These are phyloP conservation scores for Atta texana DNA, from an alignment of 1,140 invertebrate species.

Conservation along the genomic window DNA sequence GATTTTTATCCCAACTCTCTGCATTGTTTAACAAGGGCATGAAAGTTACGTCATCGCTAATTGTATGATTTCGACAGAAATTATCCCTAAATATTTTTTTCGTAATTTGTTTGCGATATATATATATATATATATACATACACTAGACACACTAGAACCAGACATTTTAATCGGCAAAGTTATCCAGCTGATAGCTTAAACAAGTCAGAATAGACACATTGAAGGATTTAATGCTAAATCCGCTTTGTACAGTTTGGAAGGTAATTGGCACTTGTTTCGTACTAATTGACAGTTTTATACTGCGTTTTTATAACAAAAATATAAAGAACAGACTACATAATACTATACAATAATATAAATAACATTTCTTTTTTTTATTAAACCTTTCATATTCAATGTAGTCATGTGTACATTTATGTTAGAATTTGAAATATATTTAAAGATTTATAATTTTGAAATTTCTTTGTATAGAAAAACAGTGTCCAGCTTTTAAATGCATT, in stretches of 20 bases:
- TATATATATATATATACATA: background rate
- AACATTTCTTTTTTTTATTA: constrained; percentile 8
- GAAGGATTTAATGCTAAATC: constrained; percentile 68
- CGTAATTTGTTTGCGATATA: background rate
- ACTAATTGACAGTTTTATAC: constrained; percentile 67
- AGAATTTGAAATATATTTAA: background rate
- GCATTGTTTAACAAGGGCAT: constrained; percentile 1
- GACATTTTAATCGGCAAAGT: constrained; percentile 36
- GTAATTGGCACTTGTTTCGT: constrained; percentile 65
- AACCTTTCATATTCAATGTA: background rate
- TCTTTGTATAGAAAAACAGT: background rate
- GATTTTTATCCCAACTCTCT: background rate
- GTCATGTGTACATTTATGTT: background rate
- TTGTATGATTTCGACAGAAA: constrained; percentile 28
- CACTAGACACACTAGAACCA: background rate
- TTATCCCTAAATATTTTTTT: constrained; percentile 18
- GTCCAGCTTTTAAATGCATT: background rate
- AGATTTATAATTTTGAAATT: background rate
- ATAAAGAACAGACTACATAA: constrained; percentile 36
- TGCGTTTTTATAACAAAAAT: constrained; percentile 45
- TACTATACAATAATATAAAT: background rate
- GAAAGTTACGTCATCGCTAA: constrained; percentile 21
- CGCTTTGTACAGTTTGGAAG: constrained; percentile 65
- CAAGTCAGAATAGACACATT: constrained; percentile 36
- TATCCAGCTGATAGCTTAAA: constrained; percentile 52